Percentiles rank a stretch among this genome's conserved stretches.
These are phyloP conservation scores for Cybosia mesomella DNA, from an alignment of 2,888 invertebrate genomes.

Conservation along the genomic window DNA sequence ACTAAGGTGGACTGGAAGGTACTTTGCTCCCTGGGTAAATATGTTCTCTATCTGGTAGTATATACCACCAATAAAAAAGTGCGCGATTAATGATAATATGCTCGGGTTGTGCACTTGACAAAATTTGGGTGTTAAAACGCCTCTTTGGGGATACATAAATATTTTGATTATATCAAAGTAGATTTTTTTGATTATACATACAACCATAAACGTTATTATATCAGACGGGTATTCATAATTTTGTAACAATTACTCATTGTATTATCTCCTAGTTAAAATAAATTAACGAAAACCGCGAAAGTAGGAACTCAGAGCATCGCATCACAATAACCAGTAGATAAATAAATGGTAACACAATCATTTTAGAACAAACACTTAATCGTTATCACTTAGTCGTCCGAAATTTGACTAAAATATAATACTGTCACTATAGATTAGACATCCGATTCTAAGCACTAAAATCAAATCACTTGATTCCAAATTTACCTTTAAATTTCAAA, in stretches of 20 bases:
- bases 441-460: not conserved
- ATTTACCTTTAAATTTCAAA: not conserved
- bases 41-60: not conserved
- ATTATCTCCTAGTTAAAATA: not conserved
- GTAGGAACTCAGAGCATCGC: conserved; percentile 24
- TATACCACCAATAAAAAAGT: too few species aligned
- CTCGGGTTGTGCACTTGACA: too few species aligned
- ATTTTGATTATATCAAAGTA: too few species aligned
- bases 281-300: not conserved
- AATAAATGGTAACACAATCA: conserved; percentile 39
- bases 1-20: not conserved
- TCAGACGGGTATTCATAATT: too few species aligned
- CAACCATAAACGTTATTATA: too few species aligned
- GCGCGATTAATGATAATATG: too few species aligned
- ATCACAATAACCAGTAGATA: conserved; percentile 19
- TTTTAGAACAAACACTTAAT: conserved; percentile 33
- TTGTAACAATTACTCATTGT: not conserved
- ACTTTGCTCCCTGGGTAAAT: not conserved
- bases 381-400: conserved; percentile 12
- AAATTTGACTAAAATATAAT: conserved; percentile 7
- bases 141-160: too few species aligned
- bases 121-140: too few species aligned
- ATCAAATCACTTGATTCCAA: conserved; percentile 9
- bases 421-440: not conserved
- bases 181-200: too few species aligned